Base-by-base conservation (phyloP, 2,888 invertebrate genomes). In the Andrena bucephala region DNA sequence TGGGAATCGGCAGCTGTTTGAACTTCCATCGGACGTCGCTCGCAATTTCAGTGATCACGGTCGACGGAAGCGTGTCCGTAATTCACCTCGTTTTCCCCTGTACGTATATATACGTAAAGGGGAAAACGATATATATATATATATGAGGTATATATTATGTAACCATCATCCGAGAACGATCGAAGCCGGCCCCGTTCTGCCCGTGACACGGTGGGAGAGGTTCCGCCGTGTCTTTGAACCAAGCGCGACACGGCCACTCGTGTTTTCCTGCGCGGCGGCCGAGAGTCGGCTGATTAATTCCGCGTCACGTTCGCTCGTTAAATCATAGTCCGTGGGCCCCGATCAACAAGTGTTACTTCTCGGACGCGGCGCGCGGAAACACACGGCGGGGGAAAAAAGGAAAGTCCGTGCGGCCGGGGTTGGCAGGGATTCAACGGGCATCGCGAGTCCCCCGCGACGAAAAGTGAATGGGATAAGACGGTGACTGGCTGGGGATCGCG, bases 261-360 rank as follows among this genome's bases (percentile, higher is more conserved):
- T 68, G 76, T 71, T 67, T 62, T 36, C 66, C 29, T 31, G 27
- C 63, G 59, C 2, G 33, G 27, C 48, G 5, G 54, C n/a, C 20
- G 24, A 29, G 59, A 62, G 57, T 7, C 36, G 24, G 57, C 72
- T 79, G 77, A 85, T 85, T 85, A 85, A 85, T 85, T 77, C 78
- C 66, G 72, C 68, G 71, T 80, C 81, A 81, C 84, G 85, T 81
- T 50, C 65, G 50, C 81, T 76, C 81, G 83, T 86, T 86, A 84
- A 77, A 84, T 86, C 83, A 84, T 81, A 81, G 79, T 81, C 54
- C 65, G 57, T 52, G 68, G 78, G 74, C 24, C 10, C 66, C 54
- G 86, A 86, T 86, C 86, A 86, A 86, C 86, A 86, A 86, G 86
- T 86, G 86, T 86, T 86, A 54, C 77, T 81, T 68, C 83, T 74